Evolutionary conservation across 2,113 vertebrate species (phyloP).

Genomic region (Anser cygnoides): DNA sequence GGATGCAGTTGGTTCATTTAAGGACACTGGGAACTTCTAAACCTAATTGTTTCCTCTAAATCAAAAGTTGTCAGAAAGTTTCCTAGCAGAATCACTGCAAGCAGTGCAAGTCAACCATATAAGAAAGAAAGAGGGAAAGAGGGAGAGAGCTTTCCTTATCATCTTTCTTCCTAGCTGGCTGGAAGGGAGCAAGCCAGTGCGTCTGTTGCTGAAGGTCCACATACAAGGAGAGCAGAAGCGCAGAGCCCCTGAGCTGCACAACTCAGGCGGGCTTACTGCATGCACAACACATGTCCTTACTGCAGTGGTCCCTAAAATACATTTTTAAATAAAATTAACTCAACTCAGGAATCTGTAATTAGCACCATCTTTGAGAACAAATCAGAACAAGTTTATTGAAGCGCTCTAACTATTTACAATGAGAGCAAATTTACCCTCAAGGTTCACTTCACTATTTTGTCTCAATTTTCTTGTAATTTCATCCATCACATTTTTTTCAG

Average conservation of each 20-base stretch:
- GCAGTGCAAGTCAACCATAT: not conserved
- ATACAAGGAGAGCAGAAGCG: not conserved
- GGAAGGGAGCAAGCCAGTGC: not conserved
- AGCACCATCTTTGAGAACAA: slow-evolving; percentile 39
- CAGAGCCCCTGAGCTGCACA: not conserved
- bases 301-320: slow-evolving; percentile 29
- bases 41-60: not conserved
- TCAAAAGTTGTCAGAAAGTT: not conserved
- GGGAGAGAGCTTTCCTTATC: not conserved
- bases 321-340: slow-evolving; percentile 63
- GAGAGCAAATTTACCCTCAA: slow-evolving; percentile 27
- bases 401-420: slow-evolving; percentile 28
- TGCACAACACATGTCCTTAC: slow-evolving; percentile 7
- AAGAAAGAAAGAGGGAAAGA: not conserved
- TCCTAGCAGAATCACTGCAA: not conserved
- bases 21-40: not conserved
- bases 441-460: slow-evolving; percentile 60
- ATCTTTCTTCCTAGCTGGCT: not conserved
- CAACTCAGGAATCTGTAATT: slow-evolving; percentile 50
- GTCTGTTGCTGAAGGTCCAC: not conserved
- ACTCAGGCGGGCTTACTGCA: not conserved
- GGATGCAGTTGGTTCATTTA: not conserved
- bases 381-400: slow-evolving; percentile 56
- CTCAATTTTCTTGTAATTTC: slow-evolving; percentile 70
- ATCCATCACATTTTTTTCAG: slow-evolving; percentile 50